A percentile compares a stretch with the other conserved stretches of the same genome.
These are phyloP conservation scores for Holacanthella duospinosa DNA, from an alignment of 2,888 invertebrate genomes.

Conservation along the genomic window DNA sequence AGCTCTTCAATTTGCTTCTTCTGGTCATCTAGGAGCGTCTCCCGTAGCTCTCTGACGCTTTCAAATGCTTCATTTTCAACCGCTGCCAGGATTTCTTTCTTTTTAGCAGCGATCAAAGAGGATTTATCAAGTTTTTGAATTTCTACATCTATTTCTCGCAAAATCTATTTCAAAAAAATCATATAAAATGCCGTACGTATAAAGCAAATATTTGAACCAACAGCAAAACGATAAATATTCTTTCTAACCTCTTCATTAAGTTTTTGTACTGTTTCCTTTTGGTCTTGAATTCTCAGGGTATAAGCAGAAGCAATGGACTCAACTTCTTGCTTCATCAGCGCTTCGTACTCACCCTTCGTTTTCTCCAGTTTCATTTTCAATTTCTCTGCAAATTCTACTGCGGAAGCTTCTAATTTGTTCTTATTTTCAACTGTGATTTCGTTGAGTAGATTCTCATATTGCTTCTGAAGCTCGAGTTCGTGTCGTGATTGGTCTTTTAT, in stretches of 20 bases:
- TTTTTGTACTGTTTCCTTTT: conserved; percentile 19
- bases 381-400: conserved; percentile 19
- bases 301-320: conserved; percentile 50
- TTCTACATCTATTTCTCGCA: background rate
- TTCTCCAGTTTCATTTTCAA: conserved; percentile 22
- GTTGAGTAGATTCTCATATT: conserved; percentile 21
- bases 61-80: conserved; percentile 11
- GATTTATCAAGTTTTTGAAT: background rate
- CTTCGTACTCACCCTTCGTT: conserved; percentile 23
- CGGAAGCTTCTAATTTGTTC: conserved; percentile 15
- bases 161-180: background rate
- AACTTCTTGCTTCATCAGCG: conserved; percentile 44
- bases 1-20: conserved; percentile 22
- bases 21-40: conserved; percentile 15
- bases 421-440: conserved; percentile 27
- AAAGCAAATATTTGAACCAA: too few species aligned
- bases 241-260: conserved; percentile 20
- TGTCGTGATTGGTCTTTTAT: conserved; percentile 44
- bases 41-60: conserved; percentile 21
- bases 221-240: too few species aligned
- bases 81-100: background rate
- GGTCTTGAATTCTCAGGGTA: conserved; percentile 39
- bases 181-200: too few species aligned
- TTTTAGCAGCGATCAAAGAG: background rate
- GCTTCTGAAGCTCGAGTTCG: conserved; percentile 37